Evolutionary conservation across 2,888 invertebrate species (phyloP).

Genomic region (Drosophila neonasuta): DNA sequence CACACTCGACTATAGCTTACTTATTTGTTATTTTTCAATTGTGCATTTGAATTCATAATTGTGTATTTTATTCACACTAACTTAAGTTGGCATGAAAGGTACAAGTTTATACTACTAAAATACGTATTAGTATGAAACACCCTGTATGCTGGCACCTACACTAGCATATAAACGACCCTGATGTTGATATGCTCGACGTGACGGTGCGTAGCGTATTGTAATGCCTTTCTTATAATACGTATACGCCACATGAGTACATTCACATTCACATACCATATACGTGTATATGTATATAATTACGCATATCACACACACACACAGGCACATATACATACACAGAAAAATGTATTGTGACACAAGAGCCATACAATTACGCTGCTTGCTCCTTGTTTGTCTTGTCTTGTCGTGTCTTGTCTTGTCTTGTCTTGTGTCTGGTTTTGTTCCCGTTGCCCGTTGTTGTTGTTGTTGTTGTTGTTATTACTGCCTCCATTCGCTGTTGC

Average conservation of each 20-base stretch:
- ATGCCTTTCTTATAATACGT: constrained; percentile 35
- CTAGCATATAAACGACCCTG: constrained; percentile 30
- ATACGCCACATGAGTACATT: constrained; percentile 21
- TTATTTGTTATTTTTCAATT: too few relatives aligned
- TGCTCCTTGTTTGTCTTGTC: constrained; percentile 49
- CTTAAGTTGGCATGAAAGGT: too few relatives aligned
- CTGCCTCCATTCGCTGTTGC: neutral
- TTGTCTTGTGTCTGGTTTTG: constrained; percentile 19
- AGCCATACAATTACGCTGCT: constrained; percentile 62
- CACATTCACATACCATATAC: neutral
- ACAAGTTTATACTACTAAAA: too few relatives aligned
- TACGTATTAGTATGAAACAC: constrained; percentile 3
- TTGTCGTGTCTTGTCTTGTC: constrained; percentile 24
- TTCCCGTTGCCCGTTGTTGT: neutral
- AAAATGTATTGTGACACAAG: constrained; percentile 27
- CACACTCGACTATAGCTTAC: too few relatives aligned
- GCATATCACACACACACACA: constrained; percentile 43
- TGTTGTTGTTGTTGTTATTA: constrained; percentile 38
- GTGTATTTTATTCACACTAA: too few relatives aligned
- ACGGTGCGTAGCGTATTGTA: constrained; percentile 52
- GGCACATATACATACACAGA: constrained; percentile 12
- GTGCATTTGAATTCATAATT: too few relatives aligned
- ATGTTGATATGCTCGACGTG: constrained; percentile 64
- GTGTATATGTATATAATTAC: constrained; percentile 46
- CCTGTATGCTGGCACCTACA: constrained; percentile 45